Conservation (phyloP, 1,140 invertebrate genomes). For the Cotesia vestalis region DNA sequence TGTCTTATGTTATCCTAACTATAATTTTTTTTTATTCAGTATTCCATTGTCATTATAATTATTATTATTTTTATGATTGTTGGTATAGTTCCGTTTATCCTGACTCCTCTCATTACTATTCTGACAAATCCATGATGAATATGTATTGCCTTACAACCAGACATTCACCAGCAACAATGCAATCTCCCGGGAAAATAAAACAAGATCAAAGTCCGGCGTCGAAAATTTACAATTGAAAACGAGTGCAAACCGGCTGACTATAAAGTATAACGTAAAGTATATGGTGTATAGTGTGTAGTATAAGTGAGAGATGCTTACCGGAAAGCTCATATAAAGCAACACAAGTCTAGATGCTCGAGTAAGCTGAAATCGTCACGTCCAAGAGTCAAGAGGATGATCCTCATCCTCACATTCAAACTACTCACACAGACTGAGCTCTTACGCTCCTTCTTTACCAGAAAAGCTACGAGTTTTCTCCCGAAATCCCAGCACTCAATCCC, state of each 20-base stretch:
- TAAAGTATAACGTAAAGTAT: neutral
- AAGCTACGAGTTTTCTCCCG: neutral
- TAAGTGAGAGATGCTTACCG: neutral
- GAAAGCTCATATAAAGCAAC: neutral
- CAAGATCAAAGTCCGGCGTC: conserved; percentile 1
- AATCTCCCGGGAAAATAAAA: conserved; percentile 5
- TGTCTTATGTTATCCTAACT: no score
- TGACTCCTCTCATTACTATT: neutral
- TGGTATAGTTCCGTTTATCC: neutral
- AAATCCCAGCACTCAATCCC: conserved; percentile 7
- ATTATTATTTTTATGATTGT: neutral
- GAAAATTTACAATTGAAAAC: conserved; percentile 32
- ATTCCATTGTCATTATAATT: conserved; percentile 9
- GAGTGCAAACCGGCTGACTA: conserved; percentile 7
- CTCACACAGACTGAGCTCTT: no score
- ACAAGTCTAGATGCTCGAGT: neutral
- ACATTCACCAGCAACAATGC: conserved; percentile 22
- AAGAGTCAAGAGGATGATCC: conserved; percentile 20
- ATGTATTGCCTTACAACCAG: conserved; percentile 15
- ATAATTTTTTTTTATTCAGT: neutral
- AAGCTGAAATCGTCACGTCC: conserved; percentile 19
- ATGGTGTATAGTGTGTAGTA: neutral
- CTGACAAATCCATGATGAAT: conserved; percentile 17
- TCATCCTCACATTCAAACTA: neutral
- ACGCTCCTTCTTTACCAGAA: neutral